Percentiles rank a stretch among this genome's conserved stretches.
Evolutionary conservation across 2,797 vertebrate species (phyloP).

Genomic region (Agapornis canus): DNA sequence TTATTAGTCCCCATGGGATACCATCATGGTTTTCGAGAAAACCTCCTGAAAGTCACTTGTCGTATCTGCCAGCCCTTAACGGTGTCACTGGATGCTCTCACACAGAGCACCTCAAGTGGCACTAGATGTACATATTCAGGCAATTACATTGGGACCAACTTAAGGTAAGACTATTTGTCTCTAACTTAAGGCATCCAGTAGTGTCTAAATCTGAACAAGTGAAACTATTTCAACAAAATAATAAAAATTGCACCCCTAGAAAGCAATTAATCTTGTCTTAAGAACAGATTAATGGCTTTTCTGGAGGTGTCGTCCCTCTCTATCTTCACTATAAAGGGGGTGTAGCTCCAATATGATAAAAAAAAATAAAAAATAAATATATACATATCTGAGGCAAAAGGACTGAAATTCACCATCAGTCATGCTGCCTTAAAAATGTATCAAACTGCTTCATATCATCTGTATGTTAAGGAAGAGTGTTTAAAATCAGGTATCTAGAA

Average conservation of each 20-base stretch:
- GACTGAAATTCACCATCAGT: neutral
- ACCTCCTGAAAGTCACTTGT: neutral
- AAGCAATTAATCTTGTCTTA: neutral
- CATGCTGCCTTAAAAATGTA: neutral
- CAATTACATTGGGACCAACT: neutral
- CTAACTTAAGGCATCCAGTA: neutral
- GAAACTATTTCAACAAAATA: neutral
- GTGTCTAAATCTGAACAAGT: neutral
- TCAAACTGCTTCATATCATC: neutral
- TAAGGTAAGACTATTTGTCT: neutral
- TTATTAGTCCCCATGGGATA: neutral
- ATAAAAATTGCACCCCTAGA: neutral
- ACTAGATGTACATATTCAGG: neutral
- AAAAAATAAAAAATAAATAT: neutral
- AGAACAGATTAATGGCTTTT: neutral
- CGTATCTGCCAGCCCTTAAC: neutral
- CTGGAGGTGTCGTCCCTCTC: neutral
- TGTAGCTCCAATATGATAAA: neutral
- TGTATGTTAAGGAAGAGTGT: neutral
- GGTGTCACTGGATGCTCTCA: neutral
- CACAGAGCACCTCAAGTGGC: neutral
- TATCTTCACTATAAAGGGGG: neutral
- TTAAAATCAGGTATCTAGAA: slow-evolving; percentile 32
- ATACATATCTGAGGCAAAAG: neutral
- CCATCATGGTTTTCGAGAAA: neutral